Evolutionary conservation across 2,113 vertebrate genomes (phyloP), one percentile per base, ranked within the genome.

Genomic region (Mustela lutreola): DNA sequence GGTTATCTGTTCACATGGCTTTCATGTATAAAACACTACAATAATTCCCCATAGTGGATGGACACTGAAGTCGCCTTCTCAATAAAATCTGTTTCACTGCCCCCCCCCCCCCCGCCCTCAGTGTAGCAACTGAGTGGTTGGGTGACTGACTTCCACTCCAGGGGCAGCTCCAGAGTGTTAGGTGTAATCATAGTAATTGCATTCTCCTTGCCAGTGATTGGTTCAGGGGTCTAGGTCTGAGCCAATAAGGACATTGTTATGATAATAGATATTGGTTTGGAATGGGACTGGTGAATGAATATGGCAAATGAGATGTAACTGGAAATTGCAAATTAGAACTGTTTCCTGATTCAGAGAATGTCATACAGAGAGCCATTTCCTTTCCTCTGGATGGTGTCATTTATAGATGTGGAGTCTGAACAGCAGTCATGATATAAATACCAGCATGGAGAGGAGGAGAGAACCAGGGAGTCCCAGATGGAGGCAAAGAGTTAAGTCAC

Each of bases 61-160:
- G 19, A n/a, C 7, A n/a, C 3, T 39, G 33, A 93, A 80, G 11
- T 53, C 33, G 1, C 12, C 15, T 36, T 3, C 1, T 80, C 5
- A 16, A 5, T 8, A 3, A 39, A 39, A 48, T 31, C 1, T 84
- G 3, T 53, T 80, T 85, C 53, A 14, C 31, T 1, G 16, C 42
- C 42, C 42, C 42, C 42, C 42, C 4, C 1, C 15, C 4, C 7
- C 28, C 19, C 18, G 1, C 33, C 53, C 26, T 3, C 10, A 6
- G 1, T 16, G 15, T 85, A 42, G 0, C 28, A 7, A 1, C 11
- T 67, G 4, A 45, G 26, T 9, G 12, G 1, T 33, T 45, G 7
- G 2, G n/a, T n/a, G 14, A 12, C 8, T 26, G 53, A 39, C 7
- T 26, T 7, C 0, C 31, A 21, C 2, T 42, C 21, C 18, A 6